Evolutionary conservation across 2,113 vertebrate genomes (phyloP).

Genomic region (Rhinoderma darwinii): DNA sequence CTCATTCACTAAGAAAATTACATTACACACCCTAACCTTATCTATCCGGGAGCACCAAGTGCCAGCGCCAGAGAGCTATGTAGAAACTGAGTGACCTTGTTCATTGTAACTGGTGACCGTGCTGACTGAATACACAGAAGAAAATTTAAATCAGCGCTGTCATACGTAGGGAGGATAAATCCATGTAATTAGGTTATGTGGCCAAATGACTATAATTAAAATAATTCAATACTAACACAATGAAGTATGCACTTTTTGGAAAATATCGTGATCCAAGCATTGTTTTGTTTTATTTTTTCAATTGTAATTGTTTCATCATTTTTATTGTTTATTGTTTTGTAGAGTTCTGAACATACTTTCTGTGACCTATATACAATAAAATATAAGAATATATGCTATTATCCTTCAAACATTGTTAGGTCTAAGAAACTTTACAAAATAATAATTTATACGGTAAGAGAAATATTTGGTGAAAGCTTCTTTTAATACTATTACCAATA

Average conservation of each 20-base stretch:
- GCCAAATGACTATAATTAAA: conserved; percentile 14
- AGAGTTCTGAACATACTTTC: no score
- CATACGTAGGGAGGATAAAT: conserved; percentile 11
- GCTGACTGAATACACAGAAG: not conserved
- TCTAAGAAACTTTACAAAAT: not conserved
- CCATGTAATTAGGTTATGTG: conserved; percentile 23
- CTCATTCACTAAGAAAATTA: conserved; percentile 39
- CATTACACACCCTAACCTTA: conserved; percentile 52
- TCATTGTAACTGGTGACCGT: not conserved
- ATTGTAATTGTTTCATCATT: not conserved
- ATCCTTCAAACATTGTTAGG: not conserved
- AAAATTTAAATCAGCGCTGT: conserved; percentile 37
- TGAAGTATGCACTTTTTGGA: not conserved
- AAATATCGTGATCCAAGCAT: not conserved
- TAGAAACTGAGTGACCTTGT: conserved; percentile 30
- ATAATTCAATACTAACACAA: conserved; percentile 5
- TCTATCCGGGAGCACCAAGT: conserved; percentile 2
- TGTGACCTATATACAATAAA: not conserved
- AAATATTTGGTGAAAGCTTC: not conserved
- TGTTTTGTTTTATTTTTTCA: no score
- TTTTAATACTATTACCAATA: no score
- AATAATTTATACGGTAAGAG: not conserved
- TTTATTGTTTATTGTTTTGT: conserved; percentile 18
- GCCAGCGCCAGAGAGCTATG: conserved; percentile 9
- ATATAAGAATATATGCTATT: not conserved